A percentile compares a stretch with the other conserved stretches of the same genome.
These are phyloP conservation scores for Enteromius anoplus DNA, from an alignment of 2,797 vertebrate species.

Conservation along the genomic window DNA sequence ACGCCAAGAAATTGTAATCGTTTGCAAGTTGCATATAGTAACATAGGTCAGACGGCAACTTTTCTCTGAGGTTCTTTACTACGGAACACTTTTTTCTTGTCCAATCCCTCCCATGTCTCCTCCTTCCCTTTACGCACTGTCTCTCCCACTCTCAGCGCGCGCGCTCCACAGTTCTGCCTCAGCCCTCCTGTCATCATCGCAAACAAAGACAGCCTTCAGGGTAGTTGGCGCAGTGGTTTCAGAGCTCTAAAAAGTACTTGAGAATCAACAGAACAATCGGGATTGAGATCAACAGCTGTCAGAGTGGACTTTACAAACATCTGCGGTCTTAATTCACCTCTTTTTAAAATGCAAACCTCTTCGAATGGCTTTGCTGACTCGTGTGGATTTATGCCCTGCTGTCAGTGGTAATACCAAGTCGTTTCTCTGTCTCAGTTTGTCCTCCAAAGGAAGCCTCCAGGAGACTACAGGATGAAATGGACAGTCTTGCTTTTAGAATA, in stretches of 20 bases:
- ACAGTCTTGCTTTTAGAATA: constrained; percentile 85
- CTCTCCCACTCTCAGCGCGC: constrained; percentile 69
- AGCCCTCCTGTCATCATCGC: constrained; percentile 64
- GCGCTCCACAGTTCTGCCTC: constrained; percentile 65
- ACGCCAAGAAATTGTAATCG: neutral
- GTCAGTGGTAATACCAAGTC: constrained; percentile 71
- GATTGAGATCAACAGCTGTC: constrained; percentile 9
- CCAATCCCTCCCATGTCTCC: constrained; percentile 47
- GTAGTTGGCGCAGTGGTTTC: constrained; percentile 29
- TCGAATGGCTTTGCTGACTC: constrained; percentile 69
- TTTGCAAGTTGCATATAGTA: neutral
- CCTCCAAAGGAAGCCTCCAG: constrained; percentile 62
- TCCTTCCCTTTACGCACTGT: constrained; percentile 48
- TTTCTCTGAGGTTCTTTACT: constrained; percentile 36
- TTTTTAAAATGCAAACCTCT: constrained; percentile 67
- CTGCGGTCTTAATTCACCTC: constrained; percentile 40
- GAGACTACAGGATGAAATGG: constrained; percentile 75
- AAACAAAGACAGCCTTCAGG: constrained; percentile 54
- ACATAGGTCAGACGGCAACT: neutral
- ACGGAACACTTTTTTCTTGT: constrained; percentile 36
- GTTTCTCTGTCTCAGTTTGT: constrained; percentile 58
- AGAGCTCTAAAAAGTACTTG: constrained; percentile 15
- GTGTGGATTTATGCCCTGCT: constrained; percentile 71
- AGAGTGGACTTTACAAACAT: constrained; percentile 25
- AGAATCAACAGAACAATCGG: constrained; percentile 18